Conservation (phyloP, 2,113 vertebrate species). For the Epinephelus moara region DNA sequence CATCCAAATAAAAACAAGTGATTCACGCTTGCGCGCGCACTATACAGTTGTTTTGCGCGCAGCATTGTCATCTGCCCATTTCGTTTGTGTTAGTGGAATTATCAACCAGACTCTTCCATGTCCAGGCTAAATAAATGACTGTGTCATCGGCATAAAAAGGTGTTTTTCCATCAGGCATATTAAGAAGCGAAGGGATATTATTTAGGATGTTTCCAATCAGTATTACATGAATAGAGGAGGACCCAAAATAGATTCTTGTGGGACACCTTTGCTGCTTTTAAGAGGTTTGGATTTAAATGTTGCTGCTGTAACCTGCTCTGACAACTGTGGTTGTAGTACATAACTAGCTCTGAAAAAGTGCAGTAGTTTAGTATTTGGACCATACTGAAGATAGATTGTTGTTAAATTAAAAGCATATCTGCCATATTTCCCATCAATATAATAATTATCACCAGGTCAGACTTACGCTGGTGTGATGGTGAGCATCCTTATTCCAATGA, state of each 20-base stretch:
- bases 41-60: too few species aligned
- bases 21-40: too few species aligned
- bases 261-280: neutral
- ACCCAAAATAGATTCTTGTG: neutral
- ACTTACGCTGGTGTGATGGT: slow-evolving; percentile 92
- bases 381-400: neutral
- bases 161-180: neutral
- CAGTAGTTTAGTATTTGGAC: neutral
- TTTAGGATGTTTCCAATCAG: neutral
- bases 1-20: too few species aligned
- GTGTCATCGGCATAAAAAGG: neutral
- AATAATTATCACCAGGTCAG: neutral
- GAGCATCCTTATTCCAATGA: slow-evolving; percentile 94
- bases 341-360: neutral
- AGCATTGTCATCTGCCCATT: too few species aligned
- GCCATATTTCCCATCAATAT: neutral
- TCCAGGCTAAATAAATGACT: too few species aligned
- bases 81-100: too few species aligned
- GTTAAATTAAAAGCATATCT: neutral
- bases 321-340: neutral
- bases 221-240: neutral
- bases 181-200: neutral
- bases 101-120: too few species aligned
- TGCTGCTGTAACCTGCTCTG: neutral
- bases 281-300: neutral